phyloP scores from a whole-genome alignment of 92 coral and sea anemone species.

The Umimayanthus chanpuru region DNA sequence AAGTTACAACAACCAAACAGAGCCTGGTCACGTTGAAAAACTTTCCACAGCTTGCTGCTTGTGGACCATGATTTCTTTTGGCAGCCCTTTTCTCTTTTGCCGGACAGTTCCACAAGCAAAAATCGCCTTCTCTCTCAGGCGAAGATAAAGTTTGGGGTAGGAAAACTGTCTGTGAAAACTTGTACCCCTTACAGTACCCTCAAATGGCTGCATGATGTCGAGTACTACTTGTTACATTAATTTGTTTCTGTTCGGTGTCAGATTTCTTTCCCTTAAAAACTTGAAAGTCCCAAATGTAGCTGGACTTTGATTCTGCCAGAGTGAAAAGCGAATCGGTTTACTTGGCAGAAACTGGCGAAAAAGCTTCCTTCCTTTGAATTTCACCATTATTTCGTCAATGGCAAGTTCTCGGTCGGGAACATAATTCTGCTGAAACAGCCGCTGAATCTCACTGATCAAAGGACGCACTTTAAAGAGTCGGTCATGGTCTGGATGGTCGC shows the following conservation, averaged over 20 bases:
- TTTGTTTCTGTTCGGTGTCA: too few relatives aligned
- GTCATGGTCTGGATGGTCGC: constrained; percentile 47
- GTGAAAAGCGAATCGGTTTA: constrained; percentile 50
- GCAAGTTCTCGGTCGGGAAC: constrained; percentile 37
- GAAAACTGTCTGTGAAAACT: constrained; percentile 51
- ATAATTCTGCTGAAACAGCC: constrained; percentile 23
- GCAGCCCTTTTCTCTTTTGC: too few relatives aligned
- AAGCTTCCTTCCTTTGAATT: constrained; percentile 48
- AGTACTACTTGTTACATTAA: constrained; percentile 46
- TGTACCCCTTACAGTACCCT: constrained; percentile 47
- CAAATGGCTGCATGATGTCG: constrained; percentile 35
- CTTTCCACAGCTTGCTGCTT: constrained; percentile 5
- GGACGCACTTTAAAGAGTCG: constrained; percentile 39
- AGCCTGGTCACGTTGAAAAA: constrained; percentile 26
- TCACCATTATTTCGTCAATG: constrained; percentile 54
- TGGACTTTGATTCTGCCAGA: constrained; percentile 46
- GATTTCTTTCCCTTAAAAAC: constrained; percentile 47
- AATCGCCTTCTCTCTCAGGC: too few relatives aligned
- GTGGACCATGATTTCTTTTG: too few relatives aligned
- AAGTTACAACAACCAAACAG: constrained; percentile 27
- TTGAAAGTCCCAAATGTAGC: constrained; percentile 42
- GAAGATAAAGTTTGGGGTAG: background rate
- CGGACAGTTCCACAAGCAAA: too few relatives aligned
- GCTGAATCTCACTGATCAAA: constrained; percentile 27
- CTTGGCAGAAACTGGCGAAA: constrained; percentile 49